A percentile compares a stretch with the other conserved stretches of the same genome.
phyloP scores from a whole-genome alignment of 1,140 invertebrate genomes.

The Nautilus pompilius region DNA sequence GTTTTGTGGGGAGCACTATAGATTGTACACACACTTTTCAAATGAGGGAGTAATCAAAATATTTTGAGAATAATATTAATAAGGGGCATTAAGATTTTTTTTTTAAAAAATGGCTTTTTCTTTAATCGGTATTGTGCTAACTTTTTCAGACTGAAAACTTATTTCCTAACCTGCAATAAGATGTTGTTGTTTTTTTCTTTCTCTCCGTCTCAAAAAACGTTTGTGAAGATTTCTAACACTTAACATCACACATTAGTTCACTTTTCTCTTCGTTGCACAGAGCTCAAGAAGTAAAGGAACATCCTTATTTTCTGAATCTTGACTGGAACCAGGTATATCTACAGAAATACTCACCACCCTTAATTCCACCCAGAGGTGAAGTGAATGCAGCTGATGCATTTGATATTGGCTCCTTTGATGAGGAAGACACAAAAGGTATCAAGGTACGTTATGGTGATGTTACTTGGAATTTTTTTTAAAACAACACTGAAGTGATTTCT shows the following conservation, averaged over 20 bases:
- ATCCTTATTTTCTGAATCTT: slow-evolving; percentile 93
- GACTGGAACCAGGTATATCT: slow-evolving; percentile 99
- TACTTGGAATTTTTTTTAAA: no score
- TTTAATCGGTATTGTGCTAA: no score
- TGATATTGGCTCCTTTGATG: slow-evolving; percentile 99
- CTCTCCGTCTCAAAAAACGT: background rate
- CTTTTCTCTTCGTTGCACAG: slow-evolving; percentile 56
- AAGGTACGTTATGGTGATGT: slow-evolving; percentile 78
- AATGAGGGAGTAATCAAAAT: no score
- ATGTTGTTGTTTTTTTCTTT: background rate
- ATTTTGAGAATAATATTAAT: no score
- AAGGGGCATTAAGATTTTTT: no score
- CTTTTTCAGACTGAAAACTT: no score
- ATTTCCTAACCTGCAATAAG: background rate
- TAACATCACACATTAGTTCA: background rate
- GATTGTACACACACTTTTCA: no score
- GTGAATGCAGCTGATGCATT: slow-evolving; percentile 99
- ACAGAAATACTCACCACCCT: slow-evolving; percentile 95
- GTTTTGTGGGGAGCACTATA: no score
- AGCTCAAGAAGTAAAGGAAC: slow-evolving; percentile 95
- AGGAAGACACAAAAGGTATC: slow-evolving; percentile 99
- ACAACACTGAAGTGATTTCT: no score
- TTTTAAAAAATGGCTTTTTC: no score
- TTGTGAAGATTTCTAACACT: background rate
- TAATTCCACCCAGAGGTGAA: slow-evolving; percentile 96